Conservation (phyloP, 2,113 vertebrate genomes). For the Oryzias javanicus region DNA sequence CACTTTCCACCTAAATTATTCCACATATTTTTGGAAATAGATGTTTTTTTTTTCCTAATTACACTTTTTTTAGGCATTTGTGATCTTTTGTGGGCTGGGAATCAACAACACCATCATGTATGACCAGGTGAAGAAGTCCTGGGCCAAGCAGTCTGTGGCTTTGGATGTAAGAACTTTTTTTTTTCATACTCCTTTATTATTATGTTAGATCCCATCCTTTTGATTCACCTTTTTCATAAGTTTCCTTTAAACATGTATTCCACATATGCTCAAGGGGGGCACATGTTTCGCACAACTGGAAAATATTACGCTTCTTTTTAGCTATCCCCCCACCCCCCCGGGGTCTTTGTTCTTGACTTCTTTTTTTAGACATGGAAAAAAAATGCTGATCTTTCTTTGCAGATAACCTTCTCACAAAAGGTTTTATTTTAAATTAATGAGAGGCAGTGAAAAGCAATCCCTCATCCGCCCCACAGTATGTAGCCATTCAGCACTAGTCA, state of each 20-base stretch:
- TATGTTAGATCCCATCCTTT: neutral
- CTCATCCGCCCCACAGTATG: conserved; percentile 51
- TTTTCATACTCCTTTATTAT: neutral
- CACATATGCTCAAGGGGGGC: conserved; percentile 23
- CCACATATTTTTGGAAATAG: neutral
- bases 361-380: conserved; percentile 56
- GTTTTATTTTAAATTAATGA: conserved; percentile 66
- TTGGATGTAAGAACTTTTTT: conserved; percentile 86
- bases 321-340: conserved; percentile 27
- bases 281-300: conserved; percentile 30
- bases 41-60: neutral
- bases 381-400: conserved; percentile 61
- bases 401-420: conserved; percentile 58
- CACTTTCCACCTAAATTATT: neutral
- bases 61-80: conserved; percentile 86
- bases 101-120: conserved; percentile 99
- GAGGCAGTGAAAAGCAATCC: conserved; percentile 58
- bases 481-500: conserved; percentile 49
- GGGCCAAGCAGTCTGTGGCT: conserved; percentile 98
- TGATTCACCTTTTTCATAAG: conserved; percentile 21
- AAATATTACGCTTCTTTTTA: conserved; percentile 15
- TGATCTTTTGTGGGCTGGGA: conserved; percentile 98
- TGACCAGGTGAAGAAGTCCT: conserved; percentile 98
- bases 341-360: conserved; percentile 31
- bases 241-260: conserved; percentile 11